phyloP scores from a whole-genome alignment of 2,113 vertebrate genomes.

The Macaca mulatta region DNA sequence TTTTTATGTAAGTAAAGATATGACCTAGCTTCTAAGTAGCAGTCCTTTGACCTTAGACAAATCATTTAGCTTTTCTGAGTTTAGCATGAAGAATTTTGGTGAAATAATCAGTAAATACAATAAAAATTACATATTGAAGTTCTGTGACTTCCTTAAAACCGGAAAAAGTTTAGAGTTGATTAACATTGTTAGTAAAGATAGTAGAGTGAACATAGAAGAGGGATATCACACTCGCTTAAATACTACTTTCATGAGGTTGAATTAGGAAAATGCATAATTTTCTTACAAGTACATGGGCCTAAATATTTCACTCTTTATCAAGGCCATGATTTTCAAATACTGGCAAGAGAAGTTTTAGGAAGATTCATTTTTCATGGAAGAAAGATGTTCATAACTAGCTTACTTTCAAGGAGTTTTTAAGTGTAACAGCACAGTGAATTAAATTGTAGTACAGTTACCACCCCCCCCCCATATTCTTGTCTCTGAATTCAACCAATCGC shows the following conservation, averaged over 20 bases:
- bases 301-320: neutral
- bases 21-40: neutral
- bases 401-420: constrained; percentile 18
- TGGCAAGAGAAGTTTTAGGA: neutral
- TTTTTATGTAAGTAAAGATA: neutral
- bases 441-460: neutral
- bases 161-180: neutral
- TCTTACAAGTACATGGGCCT: neutral
- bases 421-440: neutral
- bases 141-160: neutral
- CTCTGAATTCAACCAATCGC: neutral
- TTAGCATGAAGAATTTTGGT: neutral
- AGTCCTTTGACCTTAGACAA: neutral
- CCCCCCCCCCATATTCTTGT: neutral
- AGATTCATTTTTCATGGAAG: neutral
- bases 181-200: neutral
- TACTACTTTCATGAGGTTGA: neutral
- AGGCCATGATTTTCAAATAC: neutral
- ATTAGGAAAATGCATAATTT: neutral
- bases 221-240: neutral
- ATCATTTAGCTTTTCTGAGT: neutral
- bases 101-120: neutral
- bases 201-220: neutral
- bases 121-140: neutral
- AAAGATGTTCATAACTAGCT: neutral